Conservation (phyloP, 2,113 vertebrate species). For the Corydoras maculifer region DNA sequence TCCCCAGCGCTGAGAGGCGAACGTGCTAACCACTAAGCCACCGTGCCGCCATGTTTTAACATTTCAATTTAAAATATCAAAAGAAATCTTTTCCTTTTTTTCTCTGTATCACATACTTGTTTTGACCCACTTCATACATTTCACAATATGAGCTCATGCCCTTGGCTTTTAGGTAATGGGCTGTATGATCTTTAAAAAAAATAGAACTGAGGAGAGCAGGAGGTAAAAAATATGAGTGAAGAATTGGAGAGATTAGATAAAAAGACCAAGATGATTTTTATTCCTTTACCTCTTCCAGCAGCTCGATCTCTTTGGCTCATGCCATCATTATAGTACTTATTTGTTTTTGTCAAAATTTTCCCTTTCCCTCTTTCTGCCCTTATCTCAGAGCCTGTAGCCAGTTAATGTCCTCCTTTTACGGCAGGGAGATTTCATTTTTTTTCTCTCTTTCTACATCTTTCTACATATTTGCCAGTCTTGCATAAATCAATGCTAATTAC, state of each 20-base stretch:
- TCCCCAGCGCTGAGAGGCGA: no score
- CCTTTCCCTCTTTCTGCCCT: background rate
- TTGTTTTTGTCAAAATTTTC: slow-evolving; percentile 6
- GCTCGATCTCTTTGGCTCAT: background rate
- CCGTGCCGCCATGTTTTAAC: no score
- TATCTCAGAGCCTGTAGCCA: slow-evolving; percentile 8
- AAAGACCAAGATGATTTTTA: background rate
- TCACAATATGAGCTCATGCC: background rate
- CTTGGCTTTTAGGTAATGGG: background rate
- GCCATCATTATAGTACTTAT: slow-evolving; percentile 13
- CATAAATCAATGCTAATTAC: background rate
- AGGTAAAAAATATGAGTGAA: background rate
- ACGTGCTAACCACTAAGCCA: no score
- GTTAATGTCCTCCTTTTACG: slow-evolving; percentile 22
- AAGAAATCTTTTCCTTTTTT: no score
- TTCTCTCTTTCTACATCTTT: background rate
- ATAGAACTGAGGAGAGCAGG: no score
- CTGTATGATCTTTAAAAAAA: slow-evolving; percentile 5
- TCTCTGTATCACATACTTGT: no score
- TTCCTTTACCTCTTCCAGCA: background rate
- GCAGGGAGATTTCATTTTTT: background rate
- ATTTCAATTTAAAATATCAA: no score
- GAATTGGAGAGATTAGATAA: background rate
- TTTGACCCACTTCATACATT: background rate
- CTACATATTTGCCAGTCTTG: slow-evolving; percentile 15